Conservation (phyloP, 2,797 vertebrate species). For the Diplodus sargus region DNA sequence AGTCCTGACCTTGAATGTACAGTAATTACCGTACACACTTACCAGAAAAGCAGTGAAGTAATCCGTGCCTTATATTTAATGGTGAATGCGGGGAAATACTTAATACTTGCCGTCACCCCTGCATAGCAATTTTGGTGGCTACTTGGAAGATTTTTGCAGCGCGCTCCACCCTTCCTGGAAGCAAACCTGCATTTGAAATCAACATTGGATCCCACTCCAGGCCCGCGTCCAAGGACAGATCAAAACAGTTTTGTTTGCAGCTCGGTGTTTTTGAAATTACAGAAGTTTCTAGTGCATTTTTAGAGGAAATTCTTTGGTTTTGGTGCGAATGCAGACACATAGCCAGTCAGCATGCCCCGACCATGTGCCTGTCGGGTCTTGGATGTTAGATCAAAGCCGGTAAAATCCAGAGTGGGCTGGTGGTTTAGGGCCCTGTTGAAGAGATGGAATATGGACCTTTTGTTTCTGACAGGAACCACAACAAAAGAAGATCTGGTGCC, state of each 20-base stretch:
- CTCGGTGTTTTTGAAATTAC: conserved; percentile 12
- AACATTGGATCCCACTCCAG: conserved; percentile 27
- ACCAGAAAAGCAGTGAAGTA: conserved; percentile 58
- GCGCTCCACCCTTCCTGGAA: conserved; percentile 72
- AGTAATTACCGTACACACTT: conserved; percentile 55
- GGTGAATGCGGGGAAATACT: conserved; percentile 64
- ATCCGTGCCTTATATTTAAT: conserved; percentile 61
- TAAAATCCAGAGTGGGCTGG: conserved; percentile 18
- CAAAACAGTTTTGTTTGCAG: conserved; percentile 37
- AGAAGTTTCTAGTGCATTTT: neutral
- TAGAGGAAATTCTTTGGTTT: neutral
- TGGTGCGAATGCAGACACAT: conserved; percentile 1
- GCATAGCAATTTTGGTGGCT: conserved; percentile 72
- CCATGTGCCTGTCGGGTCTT: neutral
- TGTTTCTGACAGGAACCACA: conserved; percentile 67
- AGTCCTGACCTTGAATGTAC: conserved; percentile 48
- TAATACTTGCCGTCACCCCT: conserved; percentile 62
- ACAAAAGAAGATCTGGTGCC: conserved; percentile 67
- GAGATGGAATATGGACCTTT: conserved; percentile 52
- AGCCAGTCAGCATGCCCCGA: conserved; percentile 5
- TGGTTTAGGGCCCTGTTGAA: conserved; percentile 40
- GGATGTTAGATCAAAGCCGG: conserved; percentile 34
- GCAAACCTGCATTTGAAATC: conserved; percentile 66
- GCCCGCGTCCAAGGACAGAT: conserved; percentile 17
- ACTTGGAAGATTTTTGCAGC: conserved; percentile 57